Evolutionary conservation across 2,797 vertebrate species (phyloP).

Genomic region (Cynopterus sphinx): DNA sequence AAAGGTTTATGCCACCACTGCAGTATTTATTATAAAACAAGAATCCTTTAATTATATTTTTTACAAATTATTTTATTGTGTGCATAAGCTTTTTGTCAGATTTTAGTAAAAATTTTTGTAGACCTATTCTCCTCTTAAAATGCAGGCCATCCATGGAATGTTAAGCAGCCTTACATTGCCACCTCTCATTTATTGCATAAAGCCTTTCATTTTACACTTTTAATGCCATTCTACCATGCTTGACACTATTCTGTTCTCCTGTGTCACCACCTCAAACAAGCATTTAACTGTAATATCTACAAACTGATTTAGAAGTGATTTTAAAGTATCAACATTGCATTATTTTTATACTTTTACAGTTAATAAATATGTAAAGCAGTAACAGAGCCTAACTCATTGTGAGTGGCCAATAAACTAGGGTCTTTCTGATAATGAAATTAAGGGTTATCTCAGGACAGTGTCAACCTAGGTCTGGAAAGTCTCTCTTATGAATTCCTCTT

Average conservation of each 20-base stretch:
- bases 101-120: not conserved
- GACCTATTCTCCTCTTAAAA: not conserved
- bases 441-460: not conserved
- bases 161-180: not conserved
- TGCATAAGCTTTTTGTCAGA: not conserved
- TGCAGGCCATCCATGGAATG: not conserved
- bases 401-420: rapidly evolving
- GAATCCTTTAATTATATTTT: not conserved
- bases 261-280: not conserved
- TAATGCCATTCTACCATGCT: not conserved
- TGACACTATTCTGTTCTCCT: not conserved
- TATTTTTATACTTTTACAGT: not conserved
- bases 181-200: not conserved
- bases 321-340: not conserved
- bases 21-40: not conserved
- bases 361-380: not conserved
- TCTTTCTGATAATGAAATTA: not conserved
- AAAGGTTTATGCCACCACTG: not conserved
- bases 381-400: not conserved
- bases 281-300: not conserved
- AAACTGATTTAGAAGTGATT: not conserved
- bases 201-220: not conserved
- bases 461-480: not conserved
- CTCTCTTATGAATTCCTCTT: not conserved
- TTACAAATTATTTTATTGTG: not conserved